Evolutionary conservation across 2,888 invertebrate species (phyloP).

Genomic region (Lysandra coridon): DNA sequence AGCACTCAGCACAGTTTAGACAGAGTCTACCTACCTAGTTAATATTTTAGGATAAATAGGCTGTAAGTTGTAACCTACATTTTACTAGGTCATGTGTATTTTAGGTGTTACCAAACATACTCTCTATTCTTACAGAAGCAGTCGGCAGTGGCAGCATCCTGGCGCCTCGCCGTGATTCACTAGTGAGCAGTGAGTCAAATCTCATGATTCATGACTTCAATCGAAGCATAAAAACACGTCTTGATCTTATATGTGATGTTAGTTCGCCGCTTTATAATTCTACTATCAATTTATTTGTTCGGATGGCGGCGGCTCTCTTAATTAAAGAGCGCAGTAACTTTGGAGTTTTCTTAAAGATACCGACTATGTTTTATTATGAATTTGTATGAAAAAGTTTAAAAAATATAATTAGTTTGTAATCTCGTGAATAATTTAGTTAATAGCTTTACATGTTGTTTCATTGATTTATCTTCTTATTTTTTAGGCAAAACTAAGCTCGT

Average conservation of each 20-base stretch:
- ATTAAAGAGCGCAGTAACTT: background rate
- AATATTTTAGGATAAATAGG: background rate
- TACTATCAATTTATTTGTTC: background rate
- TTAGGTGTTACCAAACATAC: background rate
- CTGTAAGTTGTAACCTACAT: background rate
- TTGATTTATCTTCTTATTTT: too few relatives aligned
- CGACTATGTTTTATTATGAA: background rate
- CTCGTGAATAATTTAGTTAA: too few relatives aligned
- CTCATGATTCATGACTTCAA: conserved; percentile 21
- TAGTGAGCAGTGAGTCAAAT: conserved; percentile 17
- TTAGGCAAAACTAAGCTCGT: too few relatives aligned
- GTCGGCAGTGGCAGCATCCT: background rate
- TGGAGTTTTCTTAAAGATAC: background rate
- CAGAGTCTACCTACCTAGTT: too few relatives aligned
- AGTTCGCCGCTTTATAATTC: background rate
- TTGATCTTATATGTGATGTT: conserved; percentile 8
- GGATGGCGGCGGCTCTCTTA: background rate
- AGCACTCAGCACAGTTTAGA: too few relatives aligned
- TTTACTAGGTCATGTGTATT: background rate
- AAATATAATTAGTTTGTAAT: too few relatives aligned
- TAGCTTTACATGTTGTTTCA: too few relatives aligned
- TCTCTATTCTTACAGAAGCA: background rate
- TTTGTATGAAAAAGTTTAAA: background rate
- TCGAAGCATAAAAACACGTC: conserved; percentile 20
- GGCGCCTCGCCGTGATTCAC: conserved; percentile 23